Evolutionary conservation across 2,797 vertebrate genomes (phyloP).

Genomic region (Schizothorax lantsangensis): DNA sequence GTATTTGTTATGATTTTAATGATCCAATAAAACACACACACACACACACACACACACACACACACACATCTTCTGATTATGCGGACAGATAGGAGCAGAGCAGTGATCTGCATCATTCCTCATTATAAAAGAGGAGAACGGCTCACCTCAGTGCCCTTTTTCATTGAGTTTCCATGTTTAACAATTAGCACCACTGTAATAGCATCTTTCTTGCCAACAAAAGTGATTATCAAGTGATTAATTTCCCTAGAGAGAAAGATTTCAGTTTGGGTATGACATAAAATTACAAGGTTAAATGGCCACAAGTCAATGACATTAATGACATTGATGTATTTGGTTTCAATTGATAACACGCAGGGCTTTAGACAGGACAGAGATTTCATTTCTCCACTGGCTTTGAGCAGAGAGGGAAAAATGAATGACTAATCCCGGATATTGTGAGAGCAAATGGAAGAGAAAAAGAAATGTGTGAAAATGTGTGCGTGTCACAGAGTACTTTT

Average conservation of each 20-base stretch:
- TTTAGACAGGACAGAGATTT: conserved; percentile 43
- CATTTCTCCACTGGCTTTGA: conserved; percentile 47
- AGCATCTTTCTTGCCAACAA: conserved; percentile 49
- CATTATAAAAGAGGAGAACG: conserved; percentile 46
- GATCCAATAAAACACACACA: conserved; percentile 20
- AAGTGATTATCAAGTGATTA: conserved; percentile 62
- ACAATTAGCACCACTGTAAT: conserved; percentile 61
- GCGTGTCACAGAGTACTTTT: not conserved
- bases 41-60: not conserved
- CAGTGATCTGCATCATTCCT: conserved; percentile 47
- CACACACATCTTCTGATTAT: conserved; percentile 4
- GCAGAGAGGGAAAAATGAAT: conserved; percentile 42
- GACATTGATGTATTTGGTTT: conserved; percentile 51
- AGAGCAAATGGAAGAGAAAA: conserved; percentile 28
- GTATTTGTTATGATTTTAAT: conserved; percentile 29
- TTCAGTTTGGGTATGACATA: conserved; percentile 55
- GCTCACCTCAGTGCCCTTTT: conserved; percentile 59
- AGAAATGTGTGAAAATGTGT: conserved; percentile 15
- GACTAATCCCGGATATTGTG: conserved; percentile 49
- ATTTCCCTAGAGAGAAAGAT: conserved; percentile 57
- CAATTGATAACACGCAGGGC: conserved; percentile 49
- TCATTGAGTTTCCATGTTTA: conserved; percentile 58
- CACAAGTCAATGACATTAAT: conserved; percentile 46
- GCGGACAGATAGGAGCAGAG: conserved; percentile 18
- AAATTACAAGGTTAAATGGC: conserved; percentile 61